Base-by-base conservation (phyloP, 1,140 invertebrate species). In the Ditylenchus dipsaci region DNA sequence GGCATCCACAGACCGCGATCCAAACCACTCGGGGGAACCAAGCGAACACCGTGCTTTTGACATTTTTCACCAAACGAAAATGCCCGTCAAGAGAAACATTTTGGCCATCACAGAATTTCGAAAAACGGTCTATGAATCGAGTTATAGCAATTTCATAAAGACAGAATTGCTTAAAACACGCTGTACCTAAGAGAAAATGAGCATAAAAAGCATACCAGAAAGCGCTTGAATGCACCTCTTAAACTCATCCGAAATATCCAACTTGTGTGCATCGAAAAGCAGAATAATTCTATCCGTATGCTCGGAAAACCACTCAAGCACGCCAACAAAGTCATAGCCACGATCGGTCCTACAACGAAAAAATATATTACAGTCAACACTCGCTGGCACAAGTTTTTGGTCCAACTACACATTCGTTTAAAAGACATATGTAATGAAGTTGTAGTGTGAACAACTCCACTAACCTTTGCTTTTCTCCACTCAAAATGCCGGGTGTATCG, bases 291-390 rank as follows among this genome's bases (percentile, higher is more conserved):
- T 88, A 82, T 98, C 95, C 0, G 97, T 93, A 66, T 94, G 86
- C 83, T 97, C 95, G 0, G 95, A 94, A 84, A 98, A 97, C 95
- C 95, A 97, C 85, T 97, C 92, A 38, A 98, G 84, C 11, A 97
- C 93, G n/a, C 92, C 94, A 30, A 93, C 92, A 82, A 97, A 97
- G 82, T 97, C 92, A 83, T 98, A 98, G 0, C 95, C 95, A 78
- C 95, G 86, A 83, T 97, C 93, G 0, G 84, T 79, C 49, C 85
- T 67, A 63, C 19, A 42, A n/a, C 19, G 21, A 27, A 64, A 64
- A 57, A 5, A 5, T 30, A 0, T 13, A n/a, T n/a, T 15, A 64
- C 23, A 49, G 13, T 26, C 17, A 15, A 15, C 19, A 38, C n/a
- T n/a, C n/a, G n/a, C n/a, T n/a, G n/a, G n/a, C n/a, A n/a, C n/a